These are phyloP conservation scores for Pelobates fuscus DNA, from an alignment of 2,113 vertebrate genomes.

Conservation along the genomic window DNA sequence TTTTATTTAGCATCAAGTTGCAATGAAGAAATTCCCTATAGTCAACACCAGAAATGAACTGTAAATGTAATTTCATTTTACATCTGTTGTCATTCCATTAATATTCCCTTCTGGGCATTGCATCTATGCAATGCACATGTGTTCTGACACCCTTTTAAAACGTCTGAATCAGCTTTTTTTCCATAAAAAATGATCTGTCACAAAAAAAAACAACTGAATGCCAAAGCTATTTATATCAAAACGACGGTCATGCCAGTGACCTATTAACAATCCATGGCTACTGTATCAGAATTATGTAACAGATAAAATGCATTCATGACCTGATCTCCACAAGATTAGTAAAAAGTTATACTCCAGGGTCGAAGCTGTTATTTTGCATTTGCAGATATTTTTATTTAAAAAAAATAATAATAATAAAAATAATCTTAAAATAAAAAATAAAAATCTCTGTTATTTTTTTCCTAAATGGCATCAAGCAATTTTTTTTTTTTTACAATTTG, in stretches of 20 bases:
- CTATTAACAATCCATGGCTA: background rate
- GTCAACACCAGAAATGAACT: slow-evolving; percentile 17
- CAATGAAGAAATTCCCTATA: slow-evolving; percentile 12
- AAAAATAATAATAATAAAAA: too few relatives aligned
- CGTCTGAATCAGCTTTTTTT: slow-evolving; percentile 1
- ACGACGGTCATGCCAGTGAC: background rate
- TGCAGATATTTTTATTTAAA: too few relatives aligned
- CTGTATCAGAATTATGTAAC: background rate
- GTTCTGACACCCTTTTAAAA: slow-evolving; percentile 17
- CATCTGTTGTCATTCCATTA: slow-evolving; percentile 24
- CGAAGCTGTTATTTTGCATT: too few relatives aligned
- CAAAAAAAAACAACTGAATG: background rate
- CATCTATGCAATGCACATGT: slow-evolving; percentile 4
- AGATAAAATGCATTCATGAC: too few relatives aligned
- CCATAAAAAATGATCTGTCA: slow-evolving; percentile 9
- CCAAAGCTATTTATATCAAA: background rate
- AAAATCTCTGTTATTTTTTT: too few relatives aligned
- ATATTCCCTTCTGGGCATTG: slow-evolving; percentile 1
- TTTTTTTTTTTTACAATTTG: too few relatives aligned
- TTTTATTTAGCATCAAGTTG: slow-evolving; percentile 5
- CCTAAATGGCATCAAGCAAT: too few relatives aligned
- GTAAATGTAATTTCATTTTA: slow-evolving; percentile 39
- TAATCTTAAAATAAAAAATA: too few relatives aligned
- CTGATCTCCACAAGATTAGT: too few relatives aligned
- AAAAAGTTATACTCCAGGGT: too few relatives aligned